These are phyloP conservation scores for Menura novaehollandiae DNA, from an alignment of 2,113 vertebrate genomes.

Conservation along the genomic window DNA sequence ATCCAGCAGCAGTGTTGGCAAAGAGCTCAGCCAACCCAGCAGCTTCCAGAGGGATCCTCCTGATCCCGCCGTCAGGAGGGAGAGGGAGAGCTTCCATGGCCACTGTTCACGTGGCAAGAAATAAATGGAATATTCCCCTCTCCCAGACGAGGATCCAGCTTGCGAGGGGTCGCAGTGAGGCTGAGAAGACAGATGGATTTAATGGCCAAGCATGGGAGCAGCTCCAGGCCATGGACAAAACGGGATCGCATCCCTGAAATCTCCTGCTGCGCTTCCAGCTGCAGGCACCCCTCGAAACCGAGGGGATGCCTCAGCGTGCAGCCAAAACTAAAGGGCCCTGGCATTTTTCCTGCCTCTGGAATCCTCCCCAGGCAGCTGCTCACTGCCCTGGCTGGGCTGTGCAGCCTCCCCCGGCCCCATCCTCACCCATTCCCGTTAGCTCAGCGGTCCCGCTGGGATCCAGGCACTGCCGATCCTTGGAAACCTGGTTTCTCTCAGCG, in stretches of 20 bases:
- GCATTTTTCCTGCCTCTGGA: background rate
- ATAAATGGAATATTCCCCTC: background rate
- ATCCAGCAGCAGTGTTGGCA: background rate
- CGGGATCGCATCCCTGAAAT: background rate
- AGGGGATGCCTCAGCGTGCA: background rate
- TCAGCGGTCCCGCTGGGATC: background rate
- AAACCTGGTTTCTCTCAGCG: background rate
- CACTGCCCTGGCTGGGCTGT: background rate
- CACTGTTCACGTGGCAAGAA: fast-evolving
- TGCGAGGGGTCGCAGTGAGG: background rate
- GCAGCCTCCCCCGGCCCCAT: background rate
- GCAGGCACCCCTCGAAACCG: background rate
- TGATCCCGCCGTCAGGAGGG: background rate
- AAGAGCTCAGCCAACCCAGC: background rate
- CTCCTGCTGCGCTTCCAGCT: background rate
- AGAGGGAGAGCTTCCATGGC: background rate
- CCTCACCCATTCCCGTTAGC: background rate
- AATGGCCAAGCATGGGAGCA: background rate
- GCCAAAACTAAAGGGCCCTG: fast-evolving
- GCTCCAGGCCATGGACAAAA: background rate
- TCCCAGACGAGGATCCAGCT: background rate
- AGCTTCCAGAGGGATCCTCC: background rate
- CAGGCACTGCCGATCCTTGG: fast-evolving
- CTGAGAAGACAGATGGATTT: background rate
- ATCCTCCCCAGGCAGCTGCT: background rate